Percentiles rank a stretch among this genome's conserved stretches.
These are phyloP conservation scores for Drosophila pandora DNA, from an alignment of 1,140 invertebrate species.

Conservation along the genomic window DNA sequence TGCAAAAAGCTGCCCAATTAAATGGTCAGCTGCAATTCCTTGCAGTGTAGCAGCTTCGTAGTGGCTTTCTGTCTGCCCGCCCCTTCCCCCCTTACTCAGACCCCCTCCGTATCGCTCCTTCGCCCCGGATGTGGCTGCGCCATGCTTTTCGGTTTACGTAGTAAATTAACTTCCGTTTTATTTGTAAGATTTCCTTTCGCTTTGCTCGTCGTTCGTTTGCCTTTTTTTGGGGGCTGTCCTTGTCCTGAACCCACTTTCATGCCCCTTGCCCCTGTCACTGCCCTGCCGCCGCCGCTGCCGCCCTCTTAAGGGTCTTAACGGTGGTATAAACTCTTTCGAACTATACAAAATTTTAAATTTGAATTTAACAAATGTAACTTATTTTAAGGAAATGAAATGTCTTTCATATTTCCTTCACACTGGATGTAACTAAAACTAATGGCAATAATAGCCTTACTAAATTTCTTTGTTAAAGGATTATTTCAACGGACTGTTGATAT, in stretches of 20 bases:
- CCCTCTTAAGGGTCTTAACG: background rate
- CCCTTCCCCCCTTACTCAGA: background rate
- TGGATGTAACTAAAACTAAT: too few species aligned
- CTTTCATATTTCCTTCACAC: too few species aligned
- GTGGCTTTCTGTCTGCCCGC: constrained; percentile 13
- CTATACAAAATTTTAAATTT: background rate
- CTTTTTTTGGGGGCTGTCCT: constrained; percentile 47
- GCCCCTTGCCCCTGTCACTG: constrained; percentile 1
- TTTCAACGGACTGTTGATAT: background rate
- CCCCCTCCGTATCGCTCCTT: constrained; percentile 1
- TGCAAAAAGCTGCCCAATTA: constrained; percentile 74
- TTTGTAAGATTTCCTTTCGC: constrained; percentile 82
- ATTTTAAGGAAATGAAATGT: too few species aligned
- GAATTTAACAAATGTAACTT: too few species aligned
- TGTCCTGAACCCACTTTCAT: constrained; percentile 5
- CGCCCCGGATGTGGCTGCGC: constrained; percentile 76
- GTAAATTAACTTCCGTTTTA: constrained; percentile 84
- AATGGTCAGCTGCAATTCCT: constrained; percentile 70
- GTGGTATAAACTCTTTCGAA: background rate
- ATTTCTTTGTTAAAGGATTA: background rate
- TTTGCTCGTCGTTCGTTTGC: constrained; percentile 72
- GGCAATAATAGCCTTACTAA: too few species aligned
- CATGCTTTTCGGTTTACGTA: constrained; percentile 82
- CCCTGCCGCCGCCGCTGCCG: background rate
- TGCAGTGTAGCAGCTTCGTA: constrained; percentile 46